Evolutionary conservation across 2,113 vertebrate species (phyloP), one percentile per base, ranked within the genome.

Genomic region (Actenoides hombroni): DNA sequence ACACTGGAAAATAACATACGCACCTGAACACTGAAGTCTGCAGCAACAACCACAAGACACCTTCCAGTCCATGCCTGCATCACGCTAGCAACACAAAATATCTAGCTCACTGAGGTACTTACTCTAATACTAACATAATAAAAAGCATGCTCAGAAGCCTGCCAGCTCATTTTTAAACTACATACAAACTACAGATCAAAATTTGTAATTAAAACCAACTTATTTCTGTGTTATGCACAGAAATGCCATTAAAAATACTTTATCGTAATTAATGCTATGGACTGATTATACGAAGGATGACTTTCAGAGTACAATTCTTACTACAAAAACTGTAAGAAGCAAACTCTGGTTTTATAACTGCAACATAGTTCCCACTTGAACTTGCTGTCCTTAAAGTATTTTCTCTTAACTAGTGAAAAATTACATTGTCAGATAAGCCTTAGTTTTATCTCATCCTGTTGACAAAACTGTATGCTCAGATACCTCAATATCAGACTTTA

Each of bases 21-120:
- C 71, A 91, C 87, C 94, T 97, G 86, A 96, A 92, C 79, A 73
- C 40, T 42, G 82, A 87, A 26, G 44, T 82, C 79, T 92, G 79
- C 84, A 96, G 59, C 85, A 91, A 73, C 78, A 82, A 69, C 61
- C 88, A 75, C 81, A 95, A 65, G 89, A 91, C 28, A 90, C 76
- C 67, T 95, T 77, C 94, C 78, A 73, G 49, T 51, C 37, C 96
- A 70, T 91, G 87, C 70, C 78, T 92, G 39, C 54, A 64, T 49
- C 91, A 91, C 9, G 12, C 61, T 86, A 96, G 80, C 25, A 73
- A 82, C 54, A 85, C 67, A 86, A 92, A 86, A 80, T 83, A 91
- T 54, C 84, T 86, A 86, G 69, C 60, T 90, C 76, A 61, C 37
- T 73, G 68, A 81, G 89, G 68, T 75, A 69, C 79, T 80, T 93